phyloP scores from a whole-genome alignment of 2,113 vertebrate genomes.

The Nannobrachium achirus region DNA sequence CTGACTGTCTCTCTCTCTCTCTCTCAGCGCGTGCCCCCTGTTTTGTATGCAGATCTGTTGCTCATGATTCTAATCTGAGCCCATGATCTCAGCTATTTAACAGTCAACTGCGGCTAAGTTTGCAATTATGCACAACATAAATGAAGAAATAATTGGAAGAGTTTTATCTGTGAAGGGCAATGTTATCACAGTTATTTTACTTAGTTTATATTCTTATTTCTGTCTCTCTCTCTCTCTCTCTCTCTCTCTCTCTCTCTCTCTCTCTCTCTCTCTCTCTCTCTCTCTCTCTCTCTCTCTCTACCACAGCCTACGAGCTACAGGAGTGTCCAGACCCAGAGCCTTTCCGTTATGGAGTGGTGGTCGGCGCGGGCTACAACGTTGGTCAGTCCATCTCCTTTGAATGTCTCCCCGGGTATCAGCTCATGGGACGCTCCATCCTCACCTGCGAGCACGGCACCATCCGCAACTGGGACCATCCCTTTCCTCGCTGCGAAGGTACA shows the following conservation, averaged over 20 bases:
- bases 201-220: background rate
- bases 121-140: too few relatives aligned
- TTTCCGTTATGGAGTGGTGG: conserved; percentile 90
- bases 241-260: background rate
- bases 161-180: background rate
- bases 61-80: background rate
- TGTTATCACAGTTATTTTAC: background rate
- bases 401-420: conserved; percentile 91
- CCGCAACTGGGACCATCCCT: conserved; percentile 93
- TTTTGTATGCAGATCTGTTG: background rate
- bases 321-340: conserved; percentile 96
- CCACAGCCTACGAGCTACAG: conserved; percentile 93
- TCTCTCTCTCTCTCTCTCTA: conserved; percentile 17
- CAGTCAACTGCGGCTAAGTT: background rate
- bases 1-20: too few relatives aligned
- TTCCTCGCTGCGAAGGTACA: conserved; percentile 97
- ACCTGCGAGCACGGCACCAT: conserved; percentile 96
- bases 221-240: conserved; percentile 10
- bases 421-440: conserved; percentile 90
- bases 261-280: conserved; percentile 14
- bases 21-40: too few relatives aligned
- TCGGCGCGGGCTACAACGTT: conserved; percentile 95
- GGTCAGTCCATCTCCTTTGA: conserved; percentile 98
- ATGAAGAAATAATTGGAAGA: background rate
- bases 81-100: background rate